These are phyloP conservation scores for Corydoras maculifer DNA, from an alignment of 2,113 vertebrate genomes.

Conservation along the genomic window DNA sequence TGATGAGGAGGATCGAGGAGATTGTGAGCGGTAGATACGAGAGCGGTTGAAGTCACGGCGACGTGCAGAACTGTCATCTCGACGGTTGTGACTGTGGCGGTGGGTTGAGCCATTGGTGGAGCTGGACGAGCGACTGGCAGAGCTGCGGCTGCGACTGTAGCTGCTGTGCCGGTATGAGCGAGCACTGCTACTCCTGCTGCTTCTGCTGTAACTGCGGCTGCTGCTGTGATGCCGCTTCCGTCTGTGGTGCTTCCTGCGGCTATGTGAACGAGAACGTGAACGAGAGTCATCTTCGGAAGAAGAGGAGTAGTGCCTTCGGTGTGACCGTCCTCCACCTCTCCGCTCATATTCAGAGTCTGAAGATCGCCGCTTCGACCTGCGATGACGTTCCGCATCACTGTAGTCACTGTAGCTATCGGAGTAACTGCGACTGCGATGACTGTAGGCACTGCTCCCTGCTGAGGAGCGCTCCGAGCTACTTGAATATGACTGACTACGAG, in stretches of 20 bases:
- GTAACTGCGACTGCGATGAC: conserved; percentile 81
- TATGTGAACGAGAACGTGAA: conserved; percentile 70
- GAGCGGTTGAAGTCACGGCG: conserved; percentile 88
- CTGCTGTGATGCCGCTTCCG: conserved; percentile 73
- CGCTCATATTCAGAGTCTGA: conserved; percentile 87
- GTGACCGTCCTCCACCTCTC: conserved; percentile 72
- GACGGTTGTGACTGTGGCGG: conserved; percentile 60
- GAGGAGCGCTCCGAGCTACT: conserved; percentile 87
- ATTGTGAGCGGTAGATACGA: conserved; percentile 92
- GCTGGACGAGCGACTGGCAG: conserved; percentile 71
- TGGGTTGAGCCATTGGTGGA: conserved; percentile 74
- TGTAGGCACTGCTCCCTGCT: conserved; percentile 79
- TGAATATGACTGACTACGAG: conserved; percentile 78
- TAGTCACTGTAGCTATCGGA: conserved; percentile 92
- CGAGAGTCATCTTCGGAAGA: conserved; percentile 77
- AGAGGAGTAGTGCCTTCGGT: conserved; percentile 77
- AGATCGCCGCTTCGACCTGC: conserved; percentile 71
- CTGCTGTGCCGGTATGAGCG: conserved; percentile 85
- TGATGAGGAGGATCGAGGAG: conserved; percentile 74
- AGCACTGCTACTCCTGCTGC: conserved; percentile 85
- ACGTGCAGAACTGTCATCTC: conserved; percentile 64
- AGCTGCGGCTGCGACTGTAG: conserved; percentile 88
- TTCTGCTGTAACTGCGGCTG: conserved; percentile 81
- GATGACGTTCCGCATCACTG: conserved; percentile 66
- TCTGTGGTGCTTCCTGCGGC: conserved; percentile 72